Evolutionary conservation across 2,888 invertebrate genomes (phyloP).

Genomic region (Andrena flavipes): DNA sequence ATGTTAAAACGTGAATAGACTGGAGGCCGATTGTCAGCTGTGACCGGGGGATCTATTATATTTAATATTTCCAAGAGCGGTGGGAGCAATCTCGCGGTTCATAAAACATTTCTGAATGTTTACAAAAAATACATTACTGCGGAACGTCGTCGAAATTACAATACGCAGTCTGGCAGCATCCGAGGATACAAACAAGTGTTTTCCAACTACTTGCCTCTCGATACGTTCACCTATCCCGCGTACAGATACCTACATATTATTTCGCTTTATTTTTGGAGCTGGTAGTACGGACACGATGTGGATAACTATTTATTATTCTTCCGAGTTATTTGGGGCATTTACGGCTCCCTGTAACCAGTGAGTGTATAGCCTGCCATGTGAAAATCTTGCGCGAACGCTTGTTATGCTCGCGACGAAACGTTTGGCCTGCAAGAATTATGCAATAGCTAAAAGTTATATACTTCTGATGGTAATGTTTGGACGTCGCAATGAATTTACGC

Average conservation of each 20-base stretch:
- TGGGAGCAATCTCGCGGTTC: background rate
- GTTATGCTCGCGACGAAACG: too few species aligned
- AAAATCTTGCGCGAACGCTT: too few species aligned
- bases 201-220: slow-evolving; percentile 4
- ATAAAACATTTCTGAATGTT: background rate
- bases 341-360: background rate
- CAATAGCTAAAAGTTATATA: too few species aligned
- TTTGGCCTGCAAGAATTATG: too few species aligned
- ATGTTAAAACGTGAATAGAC: slow-evolving; percentile 27
- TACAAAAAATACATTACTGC: too few species aligned
- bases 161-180: background rate
- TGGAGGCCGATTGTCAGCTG: background rate
- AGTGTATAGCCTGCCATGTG: background rate
- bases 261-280: background rate
- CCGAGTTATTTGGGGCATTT: background rate
- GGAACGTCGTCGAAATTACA: too few species aligned
- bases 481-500: too few species aligned
- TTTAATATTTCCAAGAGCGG: background rate
- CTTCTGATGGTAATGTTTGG: too few species aligned
- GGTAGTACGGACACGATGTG: background rate
- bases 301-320: slow-evolving; percentile 10
- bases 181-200: background rate
- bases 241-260: slow-evolving; percentile 6
- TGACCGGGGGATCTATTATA: background rate
- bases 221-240: background rate